These are phyloP conservation scores for Malacosoma neustria DNA, from an alignment of 2,888 invertebrate species.

Conservation along the genomic window DNA sequence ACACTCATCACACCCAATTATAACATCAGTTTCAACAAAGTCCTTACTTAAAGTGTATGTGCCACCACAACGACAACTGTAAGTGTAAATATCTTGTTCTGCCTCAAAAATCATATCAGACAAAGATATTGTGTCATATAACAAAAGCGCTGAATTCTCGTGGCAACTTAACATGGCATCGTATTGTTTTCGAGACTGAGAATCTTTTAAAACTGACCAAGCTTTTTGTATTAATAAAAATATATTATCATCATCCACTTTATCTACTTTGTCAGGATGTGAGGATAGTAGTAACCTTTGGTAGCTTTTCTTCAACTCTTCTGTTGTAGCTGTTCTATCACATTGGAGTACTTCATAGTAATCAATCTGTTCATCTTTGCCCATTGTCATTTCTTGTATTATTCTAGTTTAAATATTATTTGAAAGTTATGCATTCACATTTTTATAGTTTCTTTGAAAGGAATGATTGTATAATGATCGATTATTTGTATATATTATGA, in stretches of 20 bases:
- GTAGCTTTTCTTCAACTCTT: conserved; percentile 78
- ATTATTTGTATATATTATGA: too few species aligned
- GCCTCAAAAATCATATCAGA: conserved; percentile 57
- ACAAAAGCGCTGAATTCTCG: conserved; percentile 71
- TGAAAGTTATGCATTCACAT: too few species aligned
- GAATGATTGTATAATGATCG: too few species aligned
- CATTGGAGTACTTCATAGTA: conserved; percentile 75
- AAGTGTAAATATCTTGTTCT: conserved; percentile 49
- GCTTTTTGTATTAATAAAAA: conserved; percentile 77
- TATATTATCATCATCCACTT: conserved; percentile 23
- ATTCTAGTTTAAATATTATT: too few species aligned
- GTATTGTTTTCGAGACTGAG: conserved; percentile 76
- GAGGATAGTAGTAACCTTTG: conserved; percentile 68
- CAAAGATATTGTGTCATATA: conserved; percentile 74
- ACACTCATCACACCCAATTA: conserved; percentile 82
- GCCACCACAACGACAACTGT: conserved; percentile 83
- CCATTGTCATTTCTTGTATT: too few species aligned
- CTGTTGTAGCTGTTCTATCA: conserved; percentile 60
- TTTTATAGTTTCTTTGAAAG: too few species aligned
- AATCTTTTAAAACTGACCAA: conserved; percentile 80
- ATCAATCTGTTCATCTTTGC: conserved; percentile 27
- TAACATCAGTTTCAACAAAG: conserved; percentile 26
- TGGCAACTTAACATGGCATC: conserved; percentile 76
- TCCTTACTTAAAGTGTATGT: conserved; percentile 58
- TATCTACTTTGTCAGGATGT: conserved; percentile 77